phyloP scores from a whole-genome alignment of 2,797 vertebrate species.

The Phaenicophaeus curvirostris region DNA sequence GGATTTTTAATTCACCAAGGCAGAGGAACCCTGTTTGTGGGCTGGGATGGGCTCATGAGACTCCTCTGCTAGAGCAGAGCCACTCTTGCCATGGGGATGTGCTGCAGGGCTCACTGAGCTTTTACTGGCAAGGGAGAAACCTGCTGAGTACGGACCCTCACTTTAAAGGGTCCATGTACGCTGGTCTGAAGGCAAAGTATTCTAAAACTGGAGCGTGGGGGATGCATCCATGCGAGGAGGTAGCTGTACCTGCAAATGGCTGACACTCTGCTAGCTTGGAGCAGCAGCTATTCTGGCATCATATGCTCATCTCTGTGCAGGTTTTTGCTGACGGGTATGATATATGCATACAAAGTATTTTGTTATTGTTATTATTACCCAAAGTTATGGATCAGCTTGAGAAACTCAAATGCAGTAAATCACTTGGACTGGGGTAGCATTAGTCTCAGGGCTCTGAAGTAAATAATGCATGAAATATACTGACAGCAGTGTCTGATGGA shows the following conservation, averaged over 20 bases:
- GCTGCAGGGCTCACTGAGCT: background rate
- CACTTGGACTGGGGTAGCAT: conserved; percentile 46
- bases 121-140: background rate
- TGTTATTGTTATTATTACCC: conserved; percentile 65
- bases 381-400: conserved; percentile 69
- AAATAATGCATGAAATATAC: conserved; percentile 68
- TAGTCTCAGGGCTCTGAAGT: conserved; percentile 62
- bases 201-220: background rate
- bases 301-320: background rate
- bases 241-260: background rate
- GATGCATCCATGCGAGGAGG: rapidly evolving
- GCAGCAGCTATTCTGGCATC: background rate
- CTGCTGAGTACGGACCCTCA: rapidly evolving
- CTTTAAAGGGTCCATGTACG: rapidly evolving
- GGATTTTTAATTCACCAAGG: background rate
- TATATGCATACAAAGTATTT: conserved; percentile 58
- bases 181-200: background rate
- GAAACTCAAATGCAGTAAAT: conserved; percentile 63
- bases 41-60: background rate
- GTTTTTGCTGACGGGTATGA: conserved; percentile 47
- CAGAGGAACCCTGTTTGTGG: background rate
- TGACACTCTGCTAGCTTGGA: rapidly evolving
- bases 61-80: background rate
- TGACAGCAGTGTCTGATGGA: conserved; percentile 57
- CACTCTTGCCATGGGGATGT: background rate